Conservation (phyloP, 2,797 vertebrate genomes). For the Pseudopleuronectes americanus region DNA sequence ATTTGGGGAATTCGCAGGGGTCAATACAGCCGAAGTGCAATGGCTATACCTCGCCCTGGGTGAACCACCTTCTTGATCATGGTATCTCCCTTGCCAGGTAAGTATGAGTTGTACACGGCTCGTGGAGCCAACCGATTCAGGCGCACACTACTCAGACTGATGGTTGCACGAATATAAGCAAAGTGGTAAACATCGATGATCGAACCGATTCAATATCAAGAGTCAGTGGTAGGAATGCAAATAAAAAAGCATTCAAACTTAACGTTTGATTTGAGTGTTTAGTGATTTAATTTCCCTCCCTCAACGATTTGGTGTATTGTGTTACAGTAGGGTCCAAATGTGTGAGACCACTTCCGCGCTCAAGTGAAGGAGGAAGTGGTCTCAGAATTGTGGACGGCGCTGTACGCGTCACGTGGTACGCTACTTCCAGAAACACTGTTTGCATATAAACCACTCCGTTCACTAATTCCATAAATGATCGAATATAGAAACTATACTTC, state of each 20-base stretch:
- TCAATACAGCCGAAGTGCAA: conserved; percentile 57
- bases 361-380: too few species aligned
- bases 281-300: not conserved
- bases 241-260: too few species aligned
- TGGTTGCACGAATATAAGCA: not conserved
- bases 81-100: conserved; percentile 17
- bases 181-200: too few species aligned
- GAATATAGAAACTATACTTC: too few species aligned
- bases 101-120: conserved; percentile 20
- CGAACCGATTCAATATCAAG: accelerated
- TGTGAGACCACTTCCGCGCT: too few species aligned
- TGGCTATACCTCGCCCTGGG: conserved; percentile 15
- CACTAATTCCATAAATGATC: too few species aligned
- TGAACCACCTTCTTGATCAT: too few species aligned
- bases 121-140: accelerated
- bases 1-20: conserved; percentile 56
- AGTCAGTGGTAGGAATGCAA: too few species aligned
- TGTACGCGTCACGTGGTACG: not conserved
- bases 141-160: not conserved
- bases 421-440: not conserved
- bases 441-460: too few species aligned
- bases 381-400: too few species aligned
- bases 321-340: too few species aligned
- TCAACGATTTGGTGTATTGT: not conserved
- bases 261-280: not conserved